These are phyloP conservation scores for Sinocyclocheilus anshuiensis DNA, from an alignment of 2,113 vertebrate genomes.

Conservation along the genomic window DNA sequence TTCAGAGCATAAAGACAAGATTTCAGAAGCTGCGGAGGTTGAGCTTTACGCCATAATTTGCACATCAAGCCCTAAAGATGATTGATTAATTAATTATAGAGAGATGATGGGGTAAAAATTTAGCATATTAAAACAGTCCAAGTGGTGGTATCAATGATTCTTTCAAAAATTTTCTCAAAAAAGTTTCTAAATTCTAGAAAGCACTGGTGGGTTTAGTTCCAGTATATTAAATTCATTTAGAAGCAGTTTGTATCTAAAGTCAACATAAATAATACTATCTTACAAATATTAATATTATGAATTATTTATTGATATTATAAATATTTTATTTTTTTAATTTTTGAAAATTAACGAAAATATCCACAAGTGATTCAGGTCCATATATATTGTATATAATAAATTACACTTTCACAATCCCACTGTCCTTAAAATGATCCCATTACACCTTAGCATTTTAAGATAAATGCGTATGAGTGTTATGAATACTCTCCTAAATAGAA, in stretches of 20 bases:
- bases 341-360: too few relatives aligned
- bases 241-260: not conserved
- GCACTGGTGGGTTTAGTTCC: not conserved
- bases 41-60: not conserved
- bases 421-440: constrained; percentile 16
- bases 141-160: not conserved
- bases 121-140: constrained; percentile 5
- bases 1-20: not conserved
- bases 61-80: not conserved
- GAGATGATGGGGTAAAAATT: not conserved
- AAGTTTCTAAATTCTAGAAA: not conserved
- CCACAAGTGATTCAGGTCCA: too few relatives aligned
- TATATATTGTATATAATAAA: not conserved
- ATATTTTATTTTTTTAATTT: too few relatives aligned
- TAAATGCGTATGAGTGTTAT: not conserved
- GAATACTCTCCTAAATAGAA: constrained; percentile 23
- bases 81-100: constrained; percentile 16
- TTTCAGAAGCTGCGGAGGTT: not conserved
- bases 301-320: too few relatives aligned
- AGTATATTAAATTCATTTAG: not conserved
- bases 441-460: constrained; percentile 13
- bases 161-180: not conserved
- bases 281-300: too few relatives aligned
- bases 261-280: not conserved
- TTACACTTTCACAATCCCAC: not conserved